Conservation (phyloP, 35 echinoderm and acorn worm genomes). For the Heliocidaris erythrogramma region DNA sequence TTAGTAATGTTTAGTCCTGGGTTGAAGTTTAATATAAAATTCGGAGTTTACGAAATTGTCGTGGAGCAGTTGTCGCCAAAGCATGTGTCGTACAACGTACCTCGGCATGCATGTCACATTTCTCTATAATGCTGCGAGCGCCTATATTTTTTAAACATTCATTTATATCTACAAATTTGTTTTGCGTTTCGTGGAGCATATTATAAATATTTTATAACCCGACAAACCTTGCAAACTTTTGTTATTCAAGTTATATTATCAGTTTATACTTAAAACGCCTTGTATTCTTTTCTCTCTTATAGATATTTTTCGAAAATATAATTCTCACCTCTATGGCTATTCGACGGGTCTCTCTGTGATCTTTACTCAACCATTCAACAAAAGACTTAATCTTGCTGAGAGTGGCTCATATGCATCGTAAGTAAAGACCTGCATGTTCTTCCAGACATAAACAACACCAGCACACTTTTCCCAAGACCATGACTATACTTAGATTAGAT, state of each 20-base stretch:
- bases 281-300: background rate
- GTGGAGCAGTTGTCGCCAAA: too few relatives aligned
- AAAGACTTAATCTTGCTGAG: background rate
- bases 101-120: too few relatives aligned
- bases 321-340: conserved; percentile 24
- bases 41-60: too few relatives aligned
- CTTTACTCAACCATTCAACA: conserved; percentile 16
- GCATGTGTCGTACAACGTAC: too few relatives aligned
- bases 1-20: too few relatives aligned
- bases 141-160: too few relatives aligned
- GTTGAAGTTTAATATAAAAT: too few relatives aligned
- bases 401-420: background rate
- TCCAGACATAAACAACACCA: background rate
- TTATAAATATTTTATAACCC: background rate
- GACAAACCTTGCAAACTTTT: background rate
- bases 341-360: background rate
- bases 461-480: background rate
- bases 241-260: background rate
- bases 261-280: background rate
- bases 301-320: conserved; percentile 39
- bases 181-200: too few relatives aligned
- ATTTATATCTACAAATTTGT: too few relatives aligned
- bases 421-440: background rate
- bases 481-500: too few relatives aligned
- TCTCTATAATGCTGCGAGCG: too few relatives aligned